A percentile compares a stretch with the other conserved stretches of the same genome.
Evolutionary conservation across 2,797 vertebrate species (phyloP).

Genomic region (Natrix natrix): DNA sequence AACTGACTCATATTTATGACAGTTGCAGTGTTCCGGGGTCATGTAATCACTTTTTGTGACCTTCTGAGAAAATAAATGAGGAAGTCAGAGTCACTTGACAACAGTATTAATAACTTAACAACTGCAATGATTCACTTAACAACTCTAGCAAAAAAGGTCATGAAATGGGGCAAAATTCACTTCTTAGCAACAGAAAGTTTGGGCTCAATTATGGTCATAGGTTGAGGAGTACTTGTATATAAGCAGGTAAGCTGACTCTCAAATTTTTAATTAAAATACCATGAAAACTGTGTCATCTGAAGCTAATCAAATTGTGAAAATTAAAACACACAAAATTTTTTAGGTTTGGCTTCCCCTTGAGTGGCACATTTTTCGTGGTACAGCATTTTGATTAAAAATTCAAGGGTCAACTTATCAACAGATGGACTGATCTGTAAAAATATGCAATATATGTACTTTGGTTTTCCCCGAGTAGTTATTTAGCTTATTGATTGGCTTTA

Average conservation of each 20-base stretch:
- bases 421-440: background rate
- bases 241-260: background rate
- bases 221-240: background rate
- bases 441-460: background rate
- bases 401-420: background rate
- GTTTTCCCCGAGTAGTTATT: background rate
- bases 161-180: background rate
- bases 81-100: background rate
- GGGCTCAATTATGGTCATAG: background rate
- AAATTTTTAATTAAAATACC: background rate
- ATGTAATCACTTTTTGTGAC: background rate
- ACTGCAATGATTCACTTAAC: background rate
- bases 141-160: background rate
- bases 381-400: background rate
- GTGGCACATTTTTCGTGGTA: background rate
- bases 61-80: background rate
- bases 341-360: background rate
- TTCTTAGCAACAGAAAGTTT: background rate
- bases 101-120: background rate
- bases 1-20: background rate
- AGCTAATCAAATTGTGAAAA: background rate
- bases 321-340: background rate
- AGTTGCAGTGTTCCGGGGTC: background rate
- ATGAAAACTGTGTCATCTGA: background rate
- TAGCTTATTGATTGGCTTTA: background rate